Conservation (phyloP, 1,140 invertebrate species). For the Galleria mellonella region DNA sequence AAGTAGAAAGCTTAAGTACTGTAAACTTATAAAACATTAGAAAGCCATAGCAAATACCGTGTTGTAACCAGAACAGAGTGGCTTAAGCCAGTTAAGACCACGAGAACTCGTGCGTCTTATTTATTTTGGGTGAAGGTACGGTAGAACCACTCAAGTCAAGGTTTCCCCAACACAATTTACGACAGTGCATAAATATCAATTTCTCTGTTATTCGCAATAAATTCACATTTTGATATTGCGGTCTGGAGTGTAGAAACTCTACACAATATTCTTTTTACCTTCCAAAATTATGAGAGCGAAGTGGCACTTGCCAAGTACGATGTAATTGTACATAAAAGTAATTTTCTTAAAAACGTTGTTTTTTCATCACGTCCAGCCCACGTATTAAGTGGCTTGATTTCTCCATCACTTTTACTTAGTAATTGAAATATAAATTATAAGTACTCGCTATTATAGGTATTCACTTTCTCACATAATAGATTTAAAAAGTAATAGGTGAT, state of each 20-base stretch:
- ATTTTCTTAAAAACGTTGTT: not conserved
- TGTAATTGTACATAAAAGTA: constrained; percentile 4
- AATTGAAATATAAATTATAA: too few relatives aligned
- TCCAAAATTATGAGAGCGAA: not conserved
- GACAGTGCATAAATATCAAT: constrained; percentile 36
- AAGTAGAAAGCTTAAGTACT: too few relatives aligned
- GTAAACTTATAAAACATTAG: too few relatives aligned
- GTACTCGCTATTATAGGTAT: too few relatives aligned
- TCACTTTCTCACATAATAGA: too few relatives aligned
- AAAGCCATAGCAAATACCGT: not conserved
- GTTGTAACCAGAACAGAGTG: not conserved
- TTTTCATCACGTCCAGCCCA: too few relatives aligned
- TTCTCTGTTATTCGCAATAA: constrained; percentile 30
- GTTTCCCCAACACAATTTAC: constrained; percentile 25
- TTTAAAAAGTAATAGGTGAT: too few relatives aligned
- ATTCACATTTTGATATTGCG: constrained; percentile 33
- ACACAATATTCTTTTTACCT: constrained; percentile 16
- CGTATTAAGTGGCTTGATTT: too few relatives aligned
- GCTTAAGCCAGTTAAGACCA: constrained; percentile 7
- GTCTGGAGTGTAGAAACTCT: constrained; percentile 10
- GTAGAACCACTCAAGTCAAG: constrained; percentile 18
- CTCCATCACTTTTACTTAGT: too few relatives aligned
- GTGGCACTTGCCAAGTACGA: not conserved
- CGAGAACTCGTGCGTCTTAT: constrained; percentile 6
- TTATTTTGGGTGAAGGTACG: constrained; percentile 11